Conservation (phyloP, 2,113 vertebrate species). For the Poeciliopsis retropinna region DNA sequence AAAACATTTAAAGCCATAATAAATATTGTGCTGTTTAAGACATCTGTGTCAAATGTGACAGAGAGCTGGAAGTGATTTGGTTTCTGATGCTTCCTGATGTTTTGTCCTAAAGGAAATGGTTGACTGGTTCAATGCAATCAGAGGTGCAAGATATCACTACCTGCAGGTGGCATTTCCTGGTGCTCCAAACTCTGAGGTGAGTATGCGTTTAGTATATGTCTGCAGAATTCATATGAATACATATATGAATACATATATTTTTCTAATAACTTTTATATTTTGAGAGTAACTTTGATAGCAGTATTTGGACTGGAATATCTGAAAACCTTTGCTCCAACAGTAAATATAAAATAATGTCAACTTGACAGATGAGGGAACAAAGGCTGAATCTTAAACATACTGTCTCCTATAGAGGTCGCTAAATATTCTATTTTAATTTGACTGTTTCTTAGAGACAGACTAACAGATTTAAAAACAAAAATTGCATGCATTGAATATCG, state of each 20-base stretch:
- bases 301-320: not conserved
- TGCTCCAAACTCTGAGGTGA: slow-evolving; percentile 61
- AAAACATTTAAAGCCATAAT: too few species aligned
- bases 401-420: not conserved
- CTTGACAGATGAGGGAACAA: not conserved
- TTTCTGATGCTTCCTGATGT: not conserved
- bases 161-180: slow-evolving; percentile 82
- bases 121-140: slow-evolving; percentile 92
- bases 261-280: not conserved
- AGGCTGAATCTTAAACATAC: not conserved
- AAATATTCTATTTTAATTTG: too few species aligned
- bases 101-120: slow-evolving; percentile 87
- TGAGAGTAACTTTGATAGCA: not conserved
- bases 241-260: too few species aligned
- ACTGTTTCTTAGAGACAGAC: too few species aligned
- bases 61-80: too few species aligned
- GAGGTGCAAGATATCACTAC: slow-evolving; percentile 87
- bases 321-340: not conserved
- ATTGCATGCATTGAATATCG: too few species aligned
- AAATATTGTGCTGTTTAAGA: too few species aligned
- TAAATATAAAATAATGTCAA: not conserved
- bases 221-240: not conserved
- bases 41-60: too few species aligned
- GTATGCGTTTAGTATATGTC: slow-evolving; percentile 35
- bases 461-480: not conserved